These are phyloP conservation scores for Scyliorhinus canicula DNA, from an alignment of 2,797 vertebrate genomes.

Conservation along the genomic window DNA sequence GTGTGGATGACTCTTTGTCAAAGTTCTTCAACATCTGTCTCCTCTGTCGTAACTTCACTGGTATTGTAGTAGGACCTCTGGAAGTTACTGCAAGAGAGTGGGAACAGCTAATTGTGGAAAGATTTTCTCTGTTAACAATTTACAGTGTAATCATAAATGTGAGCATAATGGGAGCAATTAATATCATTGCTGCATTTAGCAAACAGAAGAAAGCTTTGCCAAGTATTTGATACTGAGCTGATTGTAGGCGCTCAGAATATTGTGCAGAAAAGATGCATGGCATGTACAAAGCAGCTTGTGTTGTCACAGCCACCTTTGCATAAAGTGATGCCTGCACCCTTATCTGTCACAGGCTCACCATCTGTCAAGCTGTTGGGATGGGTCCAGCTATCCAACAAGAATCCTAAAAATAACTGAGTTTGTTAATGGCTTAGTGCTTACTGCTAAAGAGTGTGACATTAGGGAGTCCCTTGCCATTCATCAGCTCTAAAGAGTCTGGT, in stretches of 20 bases:
- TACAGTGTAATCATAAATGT: not conserved
- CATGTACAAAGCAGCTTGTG: not conserved
- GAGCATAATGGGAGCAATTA: not conserved
- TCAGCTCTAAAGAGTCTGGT: not conserved
- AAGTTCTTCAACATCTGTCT: not conserved
- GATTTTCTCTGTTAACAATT: not conserved
- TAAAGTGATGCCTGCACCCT: not conserved
- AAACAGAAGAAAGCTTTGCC: not conserved
- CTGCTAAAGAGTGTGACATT: not conserved
- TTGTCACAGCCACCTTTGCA: not conserved
- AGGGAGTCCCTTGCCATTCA: not conserved
- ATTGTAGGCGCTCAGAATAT: not conserved
- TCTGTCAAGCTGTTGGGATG: slow-evolving; percentile 17
- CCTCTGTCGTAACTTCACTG: not conserved
- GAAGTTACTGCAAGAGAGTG: not conserved
- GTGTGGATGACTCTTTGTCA: too few relatives aligned
- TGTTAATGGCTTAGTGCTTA: not conserved
- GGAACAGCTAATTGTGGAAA: not conserved
- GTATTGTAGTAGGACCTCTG: not conserved
- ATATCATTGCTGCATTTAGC: not conserved
- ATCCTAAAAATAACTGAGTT: slow-evolving; percentile 14
- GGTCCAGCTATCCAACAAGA: not conserved
- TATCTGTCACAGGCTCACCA: slow-evolving; percentile 3
- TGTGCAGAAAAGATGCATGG: not conserved
- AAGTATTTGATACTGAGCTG: not conserved